Evolutionary conservation across 2,797 vertebrate genomes (phyloP), one percentile per base, ranked within the genome.

Genomic region (Karalla daura): DNA sequence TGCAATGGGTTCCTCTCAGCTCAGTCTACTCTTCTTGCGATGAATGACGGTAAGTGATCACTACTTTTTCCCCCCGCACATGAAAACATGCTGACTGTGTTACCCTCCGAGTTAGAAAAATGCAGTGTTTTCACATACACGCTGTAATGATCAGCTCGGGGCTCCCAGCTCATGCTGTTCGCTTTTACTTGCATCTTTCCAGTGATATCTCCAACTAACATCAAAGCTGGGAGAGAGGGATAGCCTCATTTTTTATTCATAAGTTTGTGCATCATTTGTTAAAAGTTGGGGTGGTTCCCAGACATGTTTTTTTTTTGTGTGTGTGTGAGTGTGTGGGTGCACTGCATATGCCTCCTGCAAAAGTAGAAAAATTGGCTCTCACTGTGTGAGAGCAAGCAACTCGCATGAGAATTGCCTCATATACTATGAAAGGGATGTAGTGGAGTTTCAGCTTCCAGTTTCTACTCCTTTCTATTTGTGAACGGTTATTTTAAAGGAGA

Each of bases 11-110:
- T 69, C 70, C 61, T 68, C 52, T 45, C 76, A 71, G 43, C 75
- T 70, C 73, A 58, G 54, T 80, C 39, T 50, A 64, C 62, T 86
- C 73, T 68, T 71, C 59, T 76, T 68, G 56, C 73, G 77, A 49
- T 91, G 83, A 88, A 85, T 67, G 67, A 86, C 56, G 91, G 94
- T 94, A 86, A 93, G 92, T 70, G 44, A 58, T 67, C 5, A 82
- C 56, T 86, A 88, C 85, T 81, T 69, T 53, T 27, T n/a, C 20
- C 21, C 18, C 3, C 55, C n/a, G n/a, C n/a, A n/a, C n/a, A n/a
- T n/a, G n/a, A 43, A 58, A 78, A 79, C 27, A 51, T 63, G 70
- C 74, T 65, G 65, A 80, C 55, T 72, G 50, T 69, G 25, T 50
- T 33, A 79, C 32, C 76, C 33, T 71, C 77, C 4, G 47, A 81